A percentile compares a stretch with the other conserved stretches of the same genome.
phyloP scores from a whole-genome alignment of 2,888 invertebrate species.

The Clepsis dumicolana region DNA sequence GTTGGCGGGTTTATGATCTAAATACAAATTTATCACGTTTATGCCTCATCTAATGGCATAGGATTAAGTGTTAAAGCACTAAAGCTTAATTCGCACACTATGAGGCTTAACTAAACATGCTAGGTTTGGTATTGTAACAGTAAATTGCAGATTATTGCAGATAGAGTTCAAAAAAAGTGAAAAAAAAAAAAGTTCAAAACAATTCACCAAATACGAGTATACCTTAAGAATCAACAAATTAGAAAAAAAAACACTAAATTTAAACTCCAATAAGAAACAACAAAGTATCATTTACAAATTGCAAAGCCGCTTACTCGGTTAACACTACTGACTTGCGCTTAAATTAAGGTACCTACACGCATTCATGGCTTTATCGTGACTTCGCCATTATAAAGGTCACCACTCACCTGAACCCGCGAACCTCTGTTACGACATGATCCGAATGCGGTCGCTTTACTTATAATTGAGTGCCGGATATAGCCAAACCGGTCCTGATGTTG shows the following conservation, averaged over 20 bases:
- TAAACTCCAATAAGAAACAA: background rate
- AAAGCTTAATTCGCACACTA: background rate
- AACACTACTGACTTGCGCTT: background rate
- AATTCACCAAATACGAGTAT: too few relatives aligned
- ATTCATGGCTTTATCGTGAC: slow-evolving; percentile 38
- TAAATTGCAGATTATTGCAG: background rate
- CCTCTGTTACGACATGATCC: slow-evolving; percentile 43
- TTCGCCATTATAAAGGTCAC: slow-evolving; percentile 32
- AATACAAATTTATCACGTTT: slow-evolving; percentile 5
- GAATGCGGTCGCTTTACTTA: slow-evolving; percentile 18
- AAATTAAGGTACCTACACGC: slow-evolving; percentile 15
- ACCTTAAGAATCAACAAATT: too few relatives aligned
- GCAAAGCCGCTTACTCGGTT: background rate
- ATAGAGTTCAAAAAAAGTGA: too few relatives aligned
- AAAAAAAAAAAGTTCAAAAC: too few relatives aligned
- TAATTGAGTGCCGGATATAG: slow-evolving; percentile 37
- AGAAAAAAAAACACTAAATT: too few relatives aligned
- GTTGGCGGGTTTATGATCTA: slow-evolving; percentile 3
- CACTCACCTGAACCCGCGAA: slow-evolving; percentile 45
- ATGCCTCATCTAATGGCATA: background rate
- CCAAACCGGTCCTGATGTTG: slow-evolving; percentile 31
- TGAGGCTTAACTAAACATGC: background rate
- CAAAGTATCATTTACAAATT: background rate
- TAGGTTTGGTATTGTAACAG: background rate
- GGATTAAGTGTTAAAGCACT: background rate